Percentiles rank a stretch among this genome's conserved stretches.
phyloP scores from a whole-genome alignment of 1,140 invertebrate species.

The Meloidogyne chitwoodi region DNA sequence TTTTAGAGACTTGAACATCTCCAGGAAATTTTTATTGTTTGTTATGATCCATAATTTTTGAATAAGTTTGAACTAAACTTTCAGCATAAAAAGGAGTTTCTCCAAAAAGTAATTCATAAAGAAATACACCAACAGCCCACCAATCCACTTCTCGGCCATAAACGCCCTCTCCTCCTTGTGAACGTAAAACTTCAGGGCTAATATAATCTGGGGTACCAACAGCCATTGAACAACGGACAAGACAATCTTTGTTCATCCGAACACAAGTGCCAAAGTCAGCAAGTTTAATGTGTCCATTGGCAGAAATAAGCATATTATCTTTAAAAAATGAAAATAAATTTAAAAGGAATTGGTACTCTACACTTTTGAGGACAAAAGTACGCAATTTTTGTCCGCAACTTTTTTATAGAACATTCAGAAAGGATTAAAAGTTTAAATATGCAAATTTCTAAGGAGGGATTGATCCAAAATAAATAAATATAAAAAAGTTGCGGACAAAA shows the following conservation, averaged over 20 bases:
- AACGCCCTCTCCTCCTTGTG: slow-evolving; percentile 85
- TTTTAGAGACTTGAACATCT: slow-evolving; percentile 79
- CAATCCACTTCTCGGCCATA: slow-evolving; percentile 92
- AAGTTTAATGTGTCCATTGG: slow-evolving; percentile 87
- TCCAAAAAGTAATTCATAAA: slow-evolving; percentile 97
- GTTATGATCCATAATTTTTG: slow-evolving; percentile 79
- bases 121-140: slow-evolving; percentile 98
- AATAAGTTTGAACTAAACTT: slow-evolving; percentile 93
- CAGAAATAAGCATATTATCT: slow-evolving; percentile 95
- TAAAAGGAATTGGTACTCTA: too few species aligned
- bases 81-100: slow-evolving; percentile 98
- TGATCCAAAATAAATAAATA: too few species aligned
- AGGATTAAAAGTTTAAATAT: too few species aligned
- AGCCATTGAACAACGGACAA: slow-evolving; percentile 91
- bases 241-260: slow-evolving; percentile 68
- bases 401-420: too few species aligned
- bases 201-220: slow-evolving; percentile 99
- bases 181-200: slow-evolving; percentile 93
- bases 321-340: too few species aligned
- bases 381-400: too few species aligned
- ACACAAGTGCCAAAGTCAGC: slow-evolving; percentile 64
- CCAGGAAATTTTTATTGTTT: slow-evolving; percentile 89
- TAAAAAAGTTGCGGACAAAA: too few species aligned
- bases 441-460: too few species aligned
- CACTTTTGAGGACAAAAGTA: too few species aligned